Conservation (phyloP, 1,140 invertebrate genomes). For the Paraescarpia echinospica region DNA sequence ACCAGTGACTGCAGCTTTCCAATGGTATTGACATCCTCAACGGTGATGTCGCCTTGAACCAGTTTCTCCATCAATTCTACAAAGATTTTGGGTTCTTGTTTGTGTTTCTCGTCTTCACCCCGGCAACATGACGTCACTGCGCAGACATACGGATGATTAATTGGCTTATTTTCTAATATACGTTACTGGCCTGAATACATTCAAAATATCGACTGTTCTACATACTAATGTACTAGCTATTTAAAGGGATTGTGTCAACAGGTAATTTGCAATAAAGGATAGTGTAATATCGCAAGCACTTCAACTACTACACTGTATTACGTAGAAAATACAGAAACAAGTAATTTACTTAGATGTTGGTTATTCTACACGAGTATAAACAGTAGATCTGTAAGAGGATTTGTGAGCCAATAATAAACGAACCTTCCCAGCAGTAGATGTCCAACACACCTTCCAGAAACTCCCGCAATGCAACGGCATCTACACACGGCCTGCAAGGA, state of each 20-base stretch:
- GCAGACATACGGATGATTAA: too few species aligned
- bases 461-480: background rate
- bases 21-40: background rate
- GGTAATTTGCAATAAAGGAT: too few species aligned
- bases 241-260: too few species aligned
- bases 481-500: background rate
- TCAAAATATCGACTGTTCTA: background rate
- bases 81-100: background rate
- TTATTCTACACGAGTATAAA: background rate
- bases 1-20: background rate
- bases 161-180: background rate
- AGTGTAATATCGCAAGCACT: too few species aligned
- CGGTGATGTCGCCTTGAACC: background rate
- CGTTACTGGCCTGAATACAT: background rate
- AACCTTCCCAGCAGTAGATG: background rate
- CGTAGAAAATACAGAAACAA: background rate
- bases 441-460: background rate
- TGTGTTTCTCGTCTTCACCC: background rate
- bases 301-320: background rate
- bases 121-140: background rate
- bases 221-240: background rate
- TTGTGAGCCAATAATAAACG: background rate
- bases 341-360: background rate
- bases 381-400: background rate
- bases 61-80: background rate